Evolutionary conservation across 2,888 invertebrate genomes (phyloP).

Genomic region (Arrhopalites spinosus): DNA sequence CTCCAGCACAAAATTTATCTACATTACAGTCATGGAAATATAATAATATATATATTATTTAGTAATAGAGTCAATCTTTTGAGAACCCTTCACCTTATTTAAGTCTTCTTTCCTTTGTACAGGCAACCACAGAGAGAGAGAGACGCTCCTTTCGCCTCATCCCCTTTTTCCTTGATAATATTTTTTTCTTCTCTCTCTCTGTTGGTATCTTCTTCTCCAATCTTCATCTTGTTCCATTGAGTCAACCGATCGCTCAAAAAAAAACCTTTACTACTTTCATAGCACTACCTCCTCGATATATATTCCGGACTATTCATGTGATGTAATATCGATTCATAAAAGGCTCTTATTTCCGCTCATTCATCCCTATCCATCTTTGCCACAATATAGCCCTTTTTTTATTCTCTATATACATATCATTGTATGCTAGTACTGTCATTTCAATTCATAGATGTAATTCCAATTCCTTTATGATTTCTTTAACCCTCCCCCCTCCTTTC

Average conservation of each 20-base stretch:
- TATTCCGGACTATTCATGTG: conserved; percentile 18
- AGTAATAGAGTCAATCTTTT: not conserved
- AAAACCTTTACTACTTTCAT: not conserved
- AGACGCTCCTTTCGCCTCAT: not conserved
- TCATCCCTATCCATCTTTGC: conserved; percentile 13
- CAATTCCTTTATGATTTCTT: no score
- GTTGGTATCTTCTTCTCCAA: not conserved
- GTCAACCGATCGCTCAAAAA: not conserved
- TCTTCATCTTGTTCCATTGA: not conserved
- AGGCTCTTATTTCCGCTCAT: conserved; percentile 30
- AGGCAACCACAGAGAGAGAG: no score
- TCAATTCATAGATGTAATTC: no score
- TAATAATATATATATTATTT: not conserved
- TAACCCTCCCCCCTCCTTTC: no score
- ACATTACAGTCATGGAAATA: not conserved
- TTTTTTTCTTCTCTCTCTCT: not conserved
- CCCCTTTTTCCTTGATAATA: not conserved
- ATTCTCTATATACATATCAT: no score
- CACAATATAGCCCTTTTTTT: no score
- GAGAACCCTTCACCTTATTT: no score
- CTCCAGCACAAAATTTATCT: conserved; percentile 16
- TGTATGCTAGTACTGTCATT: no score
- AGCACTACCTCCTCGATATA: not conserved
- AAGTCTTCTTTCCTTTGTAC: no score
- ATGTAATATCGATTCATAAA: conserved; percentile 29